Evolutionary conservation across 2,888 invertebrate genomes (phyloP).

Genomic region (Blomia tropicalis): DNA sequence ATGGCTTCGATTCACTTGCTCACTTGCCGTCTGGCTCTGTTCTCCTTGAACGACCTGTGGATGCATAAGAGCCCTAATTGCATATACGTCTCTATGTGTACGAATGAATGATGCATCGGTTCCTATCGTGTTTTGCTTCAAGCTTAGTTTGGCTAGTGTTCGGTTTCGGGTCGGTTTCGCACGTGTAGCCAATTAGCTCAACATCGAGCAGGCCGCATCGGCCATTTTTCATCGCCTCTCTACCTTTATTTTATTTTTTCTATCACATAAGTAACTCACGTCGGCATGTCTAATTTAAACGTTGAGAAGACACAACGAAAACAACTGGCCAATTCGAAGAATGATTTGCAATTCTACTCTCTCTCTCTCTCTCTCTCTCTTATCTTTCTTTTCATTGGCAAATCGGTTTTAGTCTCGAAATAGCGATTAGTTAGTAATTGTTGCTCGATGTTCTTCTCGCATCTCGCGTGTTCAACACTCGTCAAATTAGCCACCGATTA

Average conservation of each 20-base stretch:
- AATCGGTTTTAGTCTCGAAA: slow-evolving; percentile 9
- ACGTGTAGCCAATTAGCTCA: slow-evolving; percentile 11
- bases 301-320: too few relatives aligned
- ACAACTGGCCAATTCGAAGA: slow-evolving; percentile 3
- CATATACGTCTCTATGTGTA: not conserved
- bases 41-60: too few relatives aligned
- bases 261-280: too few relatives aligned
- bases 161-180: slow-evolving; percentile 2
- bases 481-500: slow-evolving; percentile 13
- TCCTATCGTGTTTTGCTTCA: not conserved
- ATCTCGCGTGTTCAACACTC: not conserved
- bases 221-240: slow-evolving; percentile 2
- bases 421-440: not conserved
- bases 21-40: too few relatives aligned
- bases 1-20: too few relatives aligned
- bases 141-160: not conserved
- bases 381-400: not conserved
- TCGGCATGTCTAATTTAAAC: too few relatives aligned
- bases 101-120: not conserved
- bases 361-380: not conserved
- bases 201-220: not conserved
- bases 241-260: too few relatives aligned
- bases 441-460: not conserved
- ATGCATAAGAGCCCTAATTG: not conserved
- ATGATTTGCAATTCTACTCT: slow-evolving; percentile 3